Base-by-base conservation (phyloP, 2,797 vertebrate species). In the Gouania willdenowi region DNA sequence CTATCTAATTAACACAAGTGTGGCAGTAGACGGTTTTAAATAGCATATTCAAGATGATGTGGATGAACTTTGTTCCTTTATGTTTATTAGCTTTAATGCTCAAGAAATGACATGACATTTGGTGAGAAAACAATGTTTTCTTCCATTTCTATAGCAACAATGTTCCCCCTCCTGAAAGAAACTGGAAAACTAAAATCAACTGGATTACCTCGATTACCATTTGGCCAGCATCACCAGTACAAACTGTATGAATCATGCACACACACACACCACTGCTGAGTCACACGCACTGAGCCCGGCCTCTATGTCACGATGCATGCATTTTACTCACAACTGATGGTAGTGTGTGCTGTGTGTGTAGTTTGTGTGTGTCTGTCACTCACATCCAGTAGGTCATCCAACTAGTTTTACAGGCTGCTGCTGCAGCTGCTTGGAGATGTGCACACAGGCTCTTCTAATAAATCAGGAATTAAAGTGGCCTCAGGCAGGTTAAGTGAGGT, bases 191-290 rank as follows among this genome's bases (percentile, higher is more conserved):
- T 48, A 57, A 42, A 29, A 49, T n/a, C 32, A 21, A 29, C 41
- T 21, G 31, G 9, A 58, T 44, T 50, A 62, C 41, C 28, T 67
- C 55, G 61, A 65, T 70, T 60, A 63, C 60, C 67, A 45, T 40
- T 55, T 51, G 36, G 50, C 36, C 38, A 41, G 51, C 25, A 20
- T 65, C 44, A 69, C 59, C 60, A 47, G 42, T 38, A 61, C 26
- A 36, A 49, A 34, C 32, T 36, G 53, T 36, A 65, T 74, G 76
- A 80, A 49, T 72, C 76, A 41, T 29, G 41, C 19, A 33, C 37
- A 52, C 37, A 57, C 47, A 44, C 26, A 56, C 49, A 39, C 40
- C 21, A 35, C 19, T 23, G 46, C 22, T 46, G 38, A 55, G 34
- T 62, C 37, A 57, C 47, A 44, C 26, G 56, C 49, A 39, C 44